Evolutionary conservation across 2,113 vertebrate species (phyloP).

Genomic region (Machaerirhynchus nigripectus): DNA sequence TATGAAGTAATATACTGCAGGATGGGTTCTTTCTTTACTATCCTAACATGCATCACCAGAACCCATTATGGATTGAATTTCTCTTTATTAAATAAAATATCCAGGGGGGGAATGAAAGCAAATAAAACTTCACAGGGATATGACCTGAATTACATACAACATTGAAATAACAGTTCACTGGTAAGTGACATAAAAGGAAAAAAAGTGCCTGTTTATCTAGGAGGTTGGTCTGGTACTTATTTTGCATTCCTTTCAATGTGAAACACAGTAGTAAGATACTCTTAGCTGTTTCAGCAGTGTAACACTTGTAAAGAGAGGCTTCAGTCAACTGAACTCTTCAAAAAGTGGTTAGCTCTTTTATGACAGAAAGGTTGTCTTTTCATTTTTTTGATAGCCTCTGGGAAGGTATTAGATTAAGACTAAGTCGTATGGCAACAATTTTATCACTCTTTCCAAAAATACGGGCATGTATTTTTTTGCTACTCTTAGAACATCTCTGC

Average conservation of each 20-base stretch:
- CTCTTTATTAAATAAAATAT: not conserved
- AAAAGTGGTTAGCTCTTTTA: not conserved
- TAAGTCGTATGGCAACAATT: not conserved
- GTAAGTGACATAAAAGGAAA: not conserved
- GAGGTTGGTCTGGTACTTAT: not conserved
- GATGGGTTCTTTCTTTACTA: not conserved
- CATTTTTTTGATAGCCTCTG: not conserved
- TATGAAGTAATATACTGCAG: not conserved
- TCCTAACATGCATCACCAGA: not conserved
- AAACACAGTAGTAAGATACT: not conserved
- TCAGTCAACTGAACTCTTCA: not conserved
- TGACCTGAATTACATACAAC: not conserved
- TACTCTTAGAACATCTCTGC: not conserved
- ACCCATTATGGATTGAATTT: not conserved
- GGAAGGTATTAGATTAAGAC: not conserved
- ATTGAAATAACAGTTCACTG: not conserved
- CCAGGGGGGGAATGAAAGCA: not conserved
- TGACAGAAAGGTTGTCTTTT: not conserved
- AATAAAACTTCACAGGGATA: not conserved
- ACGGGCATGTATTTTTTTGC: not conserved
- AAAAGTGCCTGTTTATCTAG: fast-evolving
- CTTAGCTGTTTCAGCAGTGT: not conserved
- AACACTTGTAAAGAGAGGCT: not conserved
- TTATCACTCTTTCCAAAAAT: not conserved
- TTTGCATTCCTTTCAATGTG: not conserved